These are phyloP conservation scores for Otus sunia DNA, from an alignment of 2,113 vertebrate genomes.

Conservation along the genomic window DNA sequence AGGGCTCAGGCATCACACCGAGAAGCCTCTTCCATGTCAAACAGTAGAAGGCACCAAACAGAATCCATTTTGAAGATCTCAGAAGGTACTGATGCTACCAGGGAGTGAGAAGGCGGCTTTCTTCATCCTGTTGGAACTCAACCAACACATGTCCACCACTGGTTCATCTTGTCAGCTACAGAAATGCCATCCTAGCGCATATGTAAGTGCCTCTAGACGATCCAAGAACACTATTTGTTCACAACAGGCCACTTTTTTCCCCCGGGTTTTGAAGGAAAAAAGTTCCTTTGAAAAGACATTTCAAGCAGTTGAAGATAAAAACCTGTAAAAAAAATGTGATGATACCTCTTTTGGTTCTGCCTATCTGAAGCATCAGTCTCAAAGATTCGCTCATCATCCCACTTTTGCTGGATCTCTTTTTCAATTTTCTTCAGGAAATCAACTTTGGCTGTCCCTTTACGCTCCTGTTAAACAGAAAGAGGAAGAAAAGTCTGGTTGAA, in stretches of 20 bases:
- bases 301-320: neutral
- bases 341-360: constrained; percentile 57
- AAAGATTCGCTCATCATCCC: constrained; percentile 86
- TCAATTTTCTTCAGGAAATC: constrained; percentile 95
- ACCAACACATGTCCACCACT: neutral
- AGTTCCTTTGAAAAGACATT: neutral
- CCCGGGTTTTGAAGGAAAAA: neutral
- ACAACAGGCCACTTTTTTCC: fast-evolving
- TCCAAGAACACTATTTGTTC: neutral
- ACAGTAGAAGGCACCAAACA: neutral
- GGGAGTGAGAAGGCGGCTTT: neutral
- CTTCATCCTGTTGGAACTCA: neutral
- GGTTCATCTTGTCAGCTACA: neutral
- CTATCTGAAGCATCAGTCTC: constrained; percentile 76
- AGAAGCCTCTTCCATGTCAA: fast-evolving
- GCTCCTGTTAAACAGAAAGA: constrained; percentile 75
- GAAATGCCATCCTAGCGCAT: fast-evolving
- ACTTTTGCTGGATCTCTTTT: constrained; percentile 89
- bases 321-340: neutral
- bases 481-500: neutral
- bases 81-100: too few relatives aligned
- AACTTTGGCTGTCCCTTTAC: constrained; percentile 94
- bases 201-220: neutral
- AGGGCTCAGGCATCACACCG: neutral
- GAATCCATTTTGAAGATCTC: neutral